phyloP scores from a whole-genome alignment of 2,113 vertebrate genomes.

The Neotragus moschatus region DNA sequence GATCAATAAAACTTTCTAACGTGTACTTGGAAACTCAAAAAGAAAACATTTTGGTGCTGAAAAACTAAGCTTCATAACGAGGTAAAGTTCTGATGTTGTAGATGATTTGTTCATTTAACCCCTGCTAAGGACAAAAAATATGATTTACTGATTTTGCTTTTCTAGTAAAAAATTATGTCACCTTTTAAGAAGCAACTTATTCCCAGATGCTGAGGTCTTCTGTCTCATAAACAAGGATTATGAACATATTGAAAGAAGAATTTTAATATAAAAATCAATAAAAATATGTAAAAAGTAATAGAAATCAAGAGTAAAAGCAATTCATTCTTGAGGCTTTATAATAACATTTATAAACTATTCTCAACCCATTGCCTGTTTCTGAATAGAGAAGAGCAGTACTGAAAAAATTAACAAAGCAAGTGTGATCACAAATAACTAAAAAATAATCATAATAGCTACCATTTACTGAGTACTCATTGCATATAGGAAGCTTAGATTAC shows the following conservation, averaged over 20 bases:
- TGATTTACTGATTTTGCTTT: conserved; percentile 60
- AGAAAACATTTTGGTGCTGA: not conserved
- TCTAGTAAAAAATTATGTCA: conserved; percentile 57
- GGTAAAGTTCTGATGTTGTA: conserved; percentile 34
- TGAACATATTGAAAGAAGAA: conserved; percentile 43
- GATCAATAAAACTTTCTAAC: not conserved
- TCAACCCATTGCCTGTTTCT: not conserved
- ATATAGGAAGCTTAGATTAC: not conserved
- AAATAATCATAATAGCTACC: not conserved
- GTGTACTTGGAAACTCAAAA: not conserved
- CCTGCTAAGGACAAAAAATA: conserved; percentile 44
- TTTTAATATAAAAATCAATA: conserved; percentile 65
- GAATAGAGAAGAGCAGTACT: not conserved
- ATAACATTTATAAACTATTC: not conserved
- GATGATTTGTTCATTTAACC: conserved; percentile 53
- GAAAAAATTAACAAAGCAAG: conserved; percentile 2
- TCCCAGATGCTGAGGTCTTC: conserved; percentile 21
- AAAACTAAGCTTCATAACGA: conserved; percentile 38
- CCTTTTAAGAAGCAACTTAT: conserved; percentile 67
- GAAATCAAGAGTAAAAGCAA: conserved; percentile 26
- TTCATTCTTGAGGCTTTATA: conserved; percentile 37
- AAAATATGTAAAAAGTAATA: conserved; percentile 36
- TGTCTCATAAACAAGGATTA: conserved; percentile 39
- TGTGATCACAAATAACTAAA: not conserved
- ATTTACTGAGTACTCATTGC: not conserved